Percentiles rank a stretch among this genome's conserved stretches.
phyloP scores from a whole-genome alignment of 2,797 vertebrate species.

The Argya squamiceps region DNA sequence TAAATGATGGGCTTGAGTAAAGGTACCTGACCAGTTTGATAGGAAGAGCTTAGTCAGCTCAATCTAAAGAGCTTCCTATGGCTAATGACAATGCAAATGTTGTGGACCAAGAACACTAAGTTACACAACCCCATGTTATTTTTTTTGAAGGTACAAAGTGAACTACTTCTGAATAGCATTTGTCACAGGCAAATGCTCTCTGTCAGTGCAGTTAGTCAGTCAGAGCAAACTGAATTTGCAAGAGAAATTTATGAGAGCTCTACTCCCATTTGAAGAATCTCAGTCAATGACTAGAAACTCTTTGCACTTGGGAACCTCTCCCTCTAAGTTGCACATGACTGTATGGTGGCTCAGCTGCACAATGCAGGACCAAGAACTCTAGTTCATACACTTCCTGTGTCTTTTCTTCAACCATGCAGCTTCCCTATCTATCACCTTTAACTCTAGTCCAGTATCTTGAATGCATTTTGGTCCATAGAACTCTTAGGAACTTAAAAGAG shows the following conservation, averaged over 20 bases:
- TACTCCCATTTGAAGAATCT: not conserved
- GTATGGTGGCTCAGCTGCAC: accelerated
- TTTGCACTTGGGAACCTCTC: not conserved
- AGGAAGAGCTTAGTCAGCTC: not conserved
- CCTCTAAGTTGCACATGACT: accelerated
- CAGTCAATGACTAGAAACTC: not conserved
- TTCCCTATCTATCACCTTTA: not conserved
- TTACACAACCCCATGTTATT: not conserved
- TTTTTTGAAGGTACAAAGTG: not conserved
- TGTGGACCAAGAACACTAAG: not conserved
- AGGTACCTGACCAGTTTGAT: not conserved
- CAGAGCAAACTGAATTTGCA: not conserved
- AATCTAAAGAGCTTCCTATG: not conserved
- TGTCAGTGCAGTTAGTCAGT: not conserved
- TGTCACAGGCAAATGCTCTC: not conserved
- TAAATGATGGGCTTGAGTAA: not conserved
- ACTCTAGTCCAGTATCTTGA: not conserved
- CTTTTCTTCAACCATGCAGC: not conserved
- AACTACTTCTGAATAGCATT: not conserved
- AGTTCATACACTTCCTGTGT: not conserved
- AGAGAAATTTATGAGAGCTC: not conserved
- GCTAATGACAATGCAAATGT: not conserved
- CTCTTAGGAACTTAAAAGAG: not conserved
- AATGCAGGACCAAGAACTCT: not conserved
- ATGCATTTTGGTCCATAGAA: not conserved